Base-by-base conservation (phyloP, 2,797 vertebrate genomes). In the Tenualosa ilisha region DNA sequence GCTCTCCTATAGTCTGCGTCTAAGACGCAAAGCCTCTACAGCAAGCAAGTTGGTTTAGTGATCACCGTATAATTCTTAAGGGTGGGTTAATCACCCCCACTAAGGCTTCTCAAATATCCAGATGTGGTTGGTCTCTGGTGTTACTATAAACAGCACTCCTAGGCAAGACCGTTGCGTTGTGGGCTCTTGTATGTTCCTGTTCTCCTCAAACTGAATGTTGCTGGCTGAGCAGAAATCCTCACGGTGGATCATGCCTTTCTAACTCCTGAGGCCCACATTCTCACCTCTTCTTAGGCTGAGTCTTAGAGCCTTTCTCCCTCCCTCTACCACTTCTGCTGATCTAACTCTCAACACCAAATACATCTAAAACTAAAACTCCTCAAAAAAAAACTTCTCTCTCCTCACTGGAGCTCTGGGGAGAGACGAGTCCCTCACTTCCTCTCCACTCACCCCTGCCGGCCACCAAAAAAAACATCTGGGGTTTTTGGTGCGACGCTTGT, bases 401-500 rank as follows among this genome's bases (percentile, higher is more conserved):
- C 17, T 51, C 50, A 51, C 50, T 43, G 40, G 72, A 43, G 72
- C 17, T 20, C 17, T 46, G 72, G 72, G 17, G 72, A 51, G 26
- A 79, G 15, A 46, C 20, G 37, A 20, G 68, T 43, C 72, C 40
- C 26, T 43, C 43, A n/a, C 59, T n/a, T 15, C 46, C 31, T 8
- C 26, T 31, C 11, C 49, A 40, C 84, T 84, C 5, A 0, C 12
- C 54, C 50, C 26, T 49, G 26, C 37, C 82, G 49, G n/a, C 54
- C 83, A 86, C 87, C 84, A 82, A 17, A 43, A 20, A 81, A 24
- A 72, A 84, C 85, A 85, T 88, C 50, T 51, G 50, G 50, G 85
- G 51, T 83, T 81, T 22, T 82, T 81, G 86, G 90, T 91, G 89
- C 88, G 85, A 87, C 85, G 1, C 72, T 79, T 84, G 51, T 84